Conservation (phyloP, 1,140 invertebrate genomes). For the Holotrichia oblita region DNA sequence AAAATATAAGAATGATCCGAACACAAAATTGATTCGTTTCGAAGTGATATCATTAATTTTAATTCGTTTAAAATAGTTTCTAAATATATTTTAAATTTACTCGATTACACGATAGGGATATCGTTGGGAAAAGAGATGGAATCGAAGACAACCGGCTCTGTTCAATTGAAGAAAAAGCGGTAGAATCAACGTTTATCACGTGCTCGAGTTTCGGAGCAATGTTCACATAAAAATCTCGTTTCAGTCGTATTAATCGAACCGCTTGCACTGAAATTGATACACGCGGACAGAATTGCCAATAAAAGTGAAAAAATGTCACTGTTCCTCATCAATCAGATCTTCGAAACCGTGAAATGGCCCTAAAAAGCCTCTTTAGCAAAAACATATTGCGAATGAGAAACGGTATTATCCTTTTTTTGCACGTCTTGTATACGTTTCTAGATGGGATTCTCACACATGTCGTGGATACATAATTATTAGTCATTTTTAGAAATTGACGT, state of each 20-base stretch:
- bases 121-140: no score
- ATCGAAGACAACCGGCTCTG: neutral
- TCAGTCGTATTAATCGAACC: constrained; percentile 47
- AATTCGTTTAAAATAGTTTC: no score
- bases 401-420: neutral
- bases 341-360: neutral
- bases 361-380: neutral
- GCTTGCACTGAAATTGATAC: constrained; percentile 47
- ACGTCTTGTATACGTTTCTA: neutral
- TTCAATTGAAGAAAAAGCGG: constrained; percentile 20
- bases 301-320: constrained; percentile 43
- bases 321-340: constrained; percentile 3
- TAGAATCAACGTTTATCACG: constrained; percentile 47
- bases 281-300: constrained; percentile 44
- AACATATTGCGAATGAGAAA: neutral
- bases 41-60: no score
- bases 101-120: no score
- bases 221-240: constrained; percentile 51
- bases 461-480: no score
- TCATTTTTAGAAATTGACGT: no score
- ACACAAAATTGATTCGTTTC: no score
- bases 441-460: no score
- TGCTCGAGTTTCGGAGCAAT: constrained; percentile 51
- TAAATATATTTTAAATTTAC: no score
- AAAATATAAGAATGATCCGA: no score